Conservation (phyloP, 2,797 vertebrate species). For the Sebastes cheni region DNA sequence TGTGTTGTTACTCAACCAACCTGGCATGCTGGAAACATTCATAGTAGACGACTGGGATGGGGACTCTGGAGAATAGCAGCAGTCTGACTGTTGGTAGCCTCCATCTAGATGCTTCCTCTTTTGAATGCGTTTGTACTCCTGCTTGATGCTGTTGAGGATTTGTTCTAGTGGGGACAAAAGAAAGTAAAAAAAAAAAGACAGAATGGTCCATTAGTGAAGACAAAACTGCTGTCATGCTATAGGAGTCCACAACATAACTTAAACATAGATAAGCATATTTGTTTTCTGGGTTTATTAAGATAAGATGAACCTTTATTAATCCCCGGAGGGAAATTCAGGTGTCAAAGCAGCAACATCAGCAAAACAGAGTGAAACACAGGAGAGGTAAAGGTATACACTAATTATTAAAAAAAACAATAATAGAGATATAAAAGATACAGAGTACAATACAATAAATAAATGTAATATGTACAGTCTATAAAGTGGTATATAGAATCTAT, state of each 20-base stretch:
- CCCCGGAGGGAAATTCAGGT: too few species aligned
- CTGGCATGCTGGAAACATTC: constrained; percentile 90
- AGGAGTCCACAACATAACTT: too few species aligned
- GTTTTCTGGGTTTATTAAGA: neutral
- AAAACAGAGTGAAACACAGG: too few species aligned
- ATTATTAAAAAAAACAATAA: too few species aligned
- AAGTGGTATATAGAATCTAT: too few species aligned
- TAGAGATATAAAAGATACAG: too few species aligned
- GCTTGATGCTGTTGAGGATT: constrained; percentile 99
- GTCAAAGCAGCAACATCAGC: too few species aligned
- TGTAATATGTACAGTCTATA: too few species aligned
- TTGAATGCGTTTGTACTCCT: constrained; percentile 99
- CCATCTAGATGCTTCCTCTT: constrained; percentile 98
- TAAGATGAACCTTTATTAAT: too few species aligned
- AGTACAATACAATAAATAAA: too few species aligned
- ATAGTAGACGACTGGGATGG: constrained; percentile 90
- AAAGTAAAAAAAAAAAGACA: neutral
- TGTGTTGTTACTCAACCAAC: constrained; percentile 71
- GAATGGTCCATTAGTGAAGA: neutral
- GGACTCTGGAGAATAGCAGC: constrained; percentile 92
- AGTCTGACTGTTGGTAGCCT: constrained; percentile 91
- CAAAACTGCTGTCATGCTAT: neutral
- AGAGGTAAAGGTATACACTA: too few species aligned
- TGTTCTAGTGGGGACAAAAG: constrained; percentile 84
- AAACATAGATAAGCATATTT: neutral